These are phyloP conservation scores for Episyrphus balteatus DNA, from an alignment of 1,140 invertebrate genomes.

Conservation along the genomic window DNA sequence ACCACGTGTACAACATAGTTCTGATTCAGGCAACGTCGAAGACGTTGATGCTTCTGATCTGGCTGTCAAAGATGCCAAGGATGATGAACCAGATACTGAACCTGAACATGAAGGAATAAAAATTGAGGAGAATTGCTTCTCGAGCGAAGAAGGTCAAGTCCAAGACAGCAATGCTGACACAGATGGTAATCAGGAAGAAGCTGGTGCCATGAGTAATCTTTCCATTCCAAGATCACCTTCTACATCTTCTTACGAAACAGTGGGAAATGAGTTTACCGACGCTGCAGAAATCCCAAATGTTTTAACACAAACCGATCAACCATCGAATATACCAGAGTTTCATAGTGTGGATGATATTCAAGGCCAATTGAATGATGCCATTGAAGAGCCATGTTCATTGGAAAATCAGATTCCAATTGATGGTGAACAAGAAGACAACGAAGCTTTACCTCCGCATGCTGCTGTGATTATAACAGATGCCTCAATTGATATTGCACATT, in stretches of 20 bases:
- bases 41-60: constrained; percentile 12
- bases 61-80: not conserved
- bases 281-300: constrained; percentile 8
- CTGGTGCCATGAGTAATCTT: constrained; percentile 19
- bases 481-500: constrained; percentile 24
- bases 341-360: constrained; percentile 27
- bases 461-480: constrained; percentile 55
- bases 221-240: constrained; percentile 36
- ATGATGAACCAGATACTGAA: not conserved
- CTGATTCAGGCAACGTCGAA: constrained; percentile 28
- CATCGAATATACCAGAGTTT: constrained; percentile 5
- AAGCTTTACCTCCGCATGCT: constrained; percentile 32
- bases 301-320: no score
- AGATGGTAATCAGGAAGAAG: constrained; percentile 15
- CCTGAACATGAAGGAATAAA: constrained; percentile 2
- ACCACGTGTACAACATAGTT: constrained; percentile 33
- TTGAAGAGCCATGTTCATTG: constrained; percentile 5
- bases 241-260: constrained; percentile 35
- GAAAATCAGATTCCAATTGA: constrained; percentile 5
- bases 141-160: constrained; percentile 12
- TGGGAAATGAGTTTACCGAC: constrained; percentile 33
- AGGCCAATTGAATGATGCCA: not conserved
- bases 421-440: not conserved
- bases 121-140: constrained; percentile 28
- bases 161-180: not conserved